Evolutionary conservation across 2,888 invertebrate genomes (phyloP).

Genomic region (Drosophila borborema): DNA sequence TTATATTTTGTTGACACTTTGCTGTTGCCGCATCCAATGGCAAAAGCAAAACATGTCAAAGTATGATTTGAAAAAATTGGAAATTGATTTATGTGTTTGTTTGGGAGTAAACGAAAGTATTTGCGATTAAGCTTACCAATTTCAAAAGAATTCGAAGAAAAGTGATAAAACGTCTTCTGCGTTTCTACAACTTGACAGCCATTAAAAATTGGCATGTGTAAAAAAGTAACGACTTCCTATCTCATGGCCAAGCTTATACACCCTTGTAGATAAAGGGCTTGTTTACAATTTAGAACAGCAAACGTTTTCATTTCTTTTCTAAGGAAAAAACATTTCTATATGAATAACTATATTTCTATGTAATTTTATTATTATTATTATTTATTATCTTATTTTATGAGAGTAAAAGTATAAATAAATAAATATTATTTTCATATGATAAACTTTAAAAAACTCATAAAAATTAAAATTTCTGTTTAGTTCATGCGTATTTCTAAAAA

Average conservation of each 20-base stretch:
- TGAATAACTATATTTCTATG: not conserved
- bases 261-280: not conserved
- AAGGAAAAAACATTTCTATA: not conserved
- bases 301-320: not conserved
- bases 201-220: not conserved
- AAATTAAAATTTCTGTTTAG: too few relatives aligned
- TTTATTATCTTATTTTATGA: too few relatives aligned
- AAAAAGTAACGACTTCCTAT: not conserved
- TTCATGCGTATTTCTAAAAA: too few relatives aligned
- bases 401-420: too few relatives aligned
- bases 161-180: conserved; percentile 15
- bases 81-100: conserved; percentile 62
- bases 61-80: conserved; percentile 47
- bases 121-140: conserved; percentile 36
- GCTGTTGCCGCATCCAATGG: conserved; percentile 43
- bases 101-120: conserved; percentile 32
- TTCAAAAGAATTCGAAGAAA: conserved; percentile 20
- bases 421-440: too few relatives aligned
- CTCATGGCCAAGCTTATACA: too few relatives aligned
- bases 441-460: too few relatives aligned
- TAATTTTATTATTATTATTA: too few relatives aligned
- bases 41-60: conserved; percentile 55
- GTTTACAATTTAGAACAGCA: not conserved
- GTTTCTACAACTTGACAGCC: not conserved
- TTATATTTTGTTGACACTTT: conserved; percentile 63